phyloP scores from a whole-genome alignment of 2,113 vertebrate genomes.

The Hipposideros armiger region DNA sequence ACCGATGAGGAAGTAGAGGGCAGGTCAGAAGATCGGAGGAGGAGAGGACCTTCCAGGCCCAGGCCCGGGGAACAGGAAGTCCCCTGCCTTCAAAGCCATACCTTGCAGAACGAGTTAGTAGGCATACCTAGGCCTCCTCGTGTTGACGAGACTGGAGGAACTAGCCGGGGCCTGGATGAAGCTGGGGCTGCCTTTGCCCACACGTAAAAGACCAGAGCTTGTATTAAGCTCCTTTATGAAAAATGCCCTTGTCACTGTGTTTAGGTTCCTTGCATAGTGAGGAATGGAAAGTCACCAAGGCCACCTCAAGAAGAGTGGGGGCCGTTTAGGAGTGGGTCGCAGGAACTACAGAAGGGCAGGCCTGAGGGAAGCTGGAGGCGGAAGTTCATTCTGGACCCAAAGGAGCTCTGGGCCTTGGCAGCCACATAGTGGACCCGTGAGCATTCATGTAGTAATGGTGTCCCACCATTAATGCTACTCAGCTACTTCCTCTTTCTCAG shows the following conservation, averaged over 20 bases:
- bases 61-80: background rate
- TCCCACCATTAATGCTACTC: fast-evolving
- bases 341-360: background rate
- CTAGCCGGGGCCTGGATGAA: background rate
- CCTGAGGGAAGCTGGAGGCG: background rate
- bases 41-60: background rate
- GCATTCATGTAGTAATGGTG: background rate
- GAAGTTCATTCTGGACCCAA: background rate
- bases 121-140: background rate
- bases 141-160: background rate
- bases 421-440: background rate
- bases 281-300: background rate
- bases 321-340: background rate
- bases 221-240: background rate
- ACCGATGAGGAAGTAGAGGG: background rate
- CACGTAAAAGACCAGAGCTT: background rate
- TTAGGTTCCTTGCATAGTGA: background rate
- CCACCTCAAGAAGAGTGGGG: background rate
- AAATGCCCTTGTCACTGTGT: background rate
- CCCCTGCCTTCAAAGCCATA: background rate
- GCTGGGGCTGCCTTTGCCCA: background rate
- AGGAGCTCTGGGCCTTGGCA: background rate
- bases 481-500: too few relatives aligned
- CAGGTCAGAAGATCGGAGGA: background rate
- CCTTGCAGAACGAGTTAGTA: background rate